These are phyloP conservation scores for Masticophis lateralis DNA, from an alignment of 2,797 vertebrate genomes.

Conservation along the genomic window DNA sequence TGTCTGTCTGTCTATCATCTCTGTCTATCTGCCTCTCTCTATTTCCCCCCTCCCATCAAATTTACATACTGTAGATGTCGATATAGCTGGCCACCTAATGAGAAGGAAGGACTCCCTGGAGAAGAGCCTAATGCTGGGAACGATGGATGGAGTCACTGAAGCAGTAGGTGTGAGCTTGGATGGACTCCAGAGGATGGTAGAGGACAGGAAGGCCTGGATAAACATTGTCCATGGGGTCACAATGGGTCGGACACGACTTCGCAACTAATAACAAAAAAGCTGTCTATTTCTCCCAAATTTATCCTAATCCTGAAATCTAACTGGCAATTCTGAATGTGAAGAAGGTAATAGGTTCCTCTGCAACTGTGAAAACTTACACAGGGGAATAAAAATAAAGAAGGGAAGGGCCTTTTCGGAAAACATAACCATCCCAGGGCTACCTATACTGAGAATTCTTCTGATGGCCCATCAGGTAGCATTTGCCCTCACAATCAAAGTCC, in stretches of 20 bases:
- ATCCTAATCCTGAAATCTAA: not conserved
- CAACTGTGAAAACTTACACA: not conserved
- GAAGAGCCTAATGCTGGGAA: no score
- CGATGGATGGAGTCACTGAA: no score
- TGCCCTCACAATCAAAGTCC: not conserved
- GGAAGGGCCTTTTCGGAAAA: not conserved
- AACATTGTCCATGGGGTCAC: no score
- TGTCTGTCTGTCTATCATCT: no score
- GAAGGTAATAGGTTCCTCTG: not conserved
- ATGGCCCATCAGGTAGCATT: not conserved
- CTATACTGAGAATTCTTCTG: not conserved
- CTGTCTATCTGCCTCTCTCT: not conserved
- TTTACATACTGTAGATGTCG: not conserved
- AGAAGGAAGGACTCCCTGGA: no score
- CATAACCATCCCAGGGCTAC: no score
- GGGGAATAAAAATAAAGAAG: not conserved
- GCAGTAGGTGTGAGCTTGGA: no score
- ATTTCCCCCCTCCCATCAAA: not conserved
- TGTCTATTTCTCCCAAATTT: not conserved
- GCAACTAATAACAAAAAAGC: no score
- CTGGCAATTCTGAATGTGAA: not conserved
- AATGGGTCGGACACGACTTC: no score
- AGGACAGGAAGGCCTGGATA: no score
- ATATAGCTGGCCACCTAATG: not conserved
- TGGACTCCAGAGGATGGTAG: no score